phyloP scores from a whole-genome alignment of 2,797 vertebrate species.

The Numenius phaeopus region DNA sequence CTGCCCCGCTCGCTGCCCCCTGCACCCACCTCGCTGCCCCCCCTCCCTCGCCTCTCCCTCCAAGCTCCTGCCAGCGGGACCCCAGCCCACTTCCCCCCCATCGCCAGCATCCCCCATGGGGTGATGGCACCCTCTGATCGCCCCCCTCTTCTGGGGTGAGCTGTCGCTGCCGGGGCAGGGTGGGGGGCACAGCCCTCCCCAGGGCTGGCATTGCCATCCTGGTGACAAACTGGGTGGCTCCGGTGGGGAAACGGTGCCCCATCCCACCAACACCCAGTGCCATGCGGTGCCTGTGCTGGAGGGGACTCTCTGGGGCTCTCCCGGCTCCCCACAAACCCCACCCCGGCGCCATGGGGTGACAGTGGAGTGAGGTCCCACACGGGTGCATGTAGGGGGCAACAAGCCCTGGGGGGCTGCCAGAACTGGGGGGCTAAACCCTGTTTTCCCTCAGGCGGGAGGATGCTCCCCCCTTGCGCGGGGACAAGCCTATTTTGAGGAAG shows the following conservation, averaged over 20 bases:
- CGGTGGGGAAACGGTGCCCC: rapidly evolving
- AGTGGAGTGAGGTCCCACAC: rapidly evolving
- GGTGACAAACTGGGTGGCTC: neutral
- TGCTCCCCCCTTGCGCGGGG: slow-evolving; percentile 79
- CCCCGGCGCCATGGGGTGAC: neutral
- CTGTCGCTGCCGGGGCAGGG: neutral
- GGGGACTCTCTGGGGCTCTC: rapidly evolving
- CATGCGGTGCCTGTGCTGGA: rapidly evolving
- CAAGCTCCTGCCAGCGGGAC: neutral
- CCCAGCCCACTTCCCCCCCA: rapidly evolving
- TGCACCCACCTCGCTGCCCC: neutral
- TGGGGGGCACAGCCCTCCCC: rapidly evolving
- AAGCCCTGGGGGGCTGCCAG: rapidly evolving
- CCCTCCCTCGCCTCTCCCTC: neutral
- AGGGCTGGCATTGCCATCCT: neutral
- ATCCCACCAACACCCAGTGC: neutral
- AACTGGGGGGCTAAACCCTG: slow-evolving; percentile 37
- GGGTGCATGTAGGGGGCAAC: neutral
- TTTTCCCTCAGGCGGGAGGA: slow-evolving; percentile 86
- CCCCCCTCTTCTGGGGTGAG: neutral
- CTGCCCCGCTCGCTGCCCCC: neutral
- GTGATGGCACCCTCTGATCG: neutral
- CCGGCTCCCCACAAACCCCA: rapidly evolving
- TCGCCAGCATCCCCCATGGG: neutral
- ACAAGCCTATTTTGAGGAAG: slow-evolving; percentile 91